Evolutionary conservation across 2,888 invertebrate species (phyloP), one percentile per base, ranked within the genome.

Genomic region (Ennomos fuscantarius): DNA sequence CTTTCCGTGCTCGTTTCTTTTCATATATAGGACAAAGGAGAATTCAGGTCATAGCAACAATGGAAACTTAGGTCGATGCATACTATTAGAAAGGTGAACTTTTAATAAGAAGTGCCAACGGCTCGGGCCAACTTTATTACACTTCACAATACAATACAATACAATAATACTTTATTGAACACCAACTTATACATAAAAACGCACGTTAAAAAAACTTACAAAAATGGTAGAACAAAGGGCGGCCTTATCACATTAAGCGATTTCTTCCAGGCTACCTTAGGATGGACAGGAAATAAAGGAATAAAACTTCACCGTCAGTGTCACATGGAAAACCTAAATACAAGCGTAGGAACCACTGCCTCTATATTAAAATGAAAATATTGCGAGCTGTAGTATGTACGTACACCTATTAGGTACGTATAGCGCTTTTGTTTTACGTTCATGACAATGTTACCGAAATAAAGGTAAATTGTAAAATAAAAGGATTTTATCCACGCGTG

Each of bases 21-120:
- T 89, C 86, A 88, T 82, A 88, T 82, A 70, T 70, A 72, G 85
- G 79, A 90, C 90, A 91, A 91, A 85, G 78, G 89, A 78, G 84
- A 73, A 89, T 86, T 80, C 86, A 89, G 87, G 88, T 79, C 87
- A 84, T 70, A 81, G 80, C 78, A 87, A 90, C 90, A 89, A 88
- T 86, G 83, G 82, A 79, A 84, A 86, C 83, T 87, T 89, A 85
- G 84, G 84, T 84, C 80, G 73, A 41, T 78, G 78, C 72, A 69
- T 79, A 76, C 64, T 41, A 46, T 50, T 69, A 69, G 15, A 3
- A 2, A 15, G 3, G 61, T 79, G 78, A 81, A 79, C 81, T 81
- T 84, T 85, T 86, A 88, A 88, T 89, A 87, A 86, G 87, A 86
- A 87, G 76, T 83, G 76, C 67, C 70, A 68, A 76, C 74, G 72